Percentiles rank a stretch among this genome's conserved stretches.
Evolutionary conservation across 2,888 invertebrate genomes (phyloP).

Genomic region (Ecliptopera silaceata): DNA sequence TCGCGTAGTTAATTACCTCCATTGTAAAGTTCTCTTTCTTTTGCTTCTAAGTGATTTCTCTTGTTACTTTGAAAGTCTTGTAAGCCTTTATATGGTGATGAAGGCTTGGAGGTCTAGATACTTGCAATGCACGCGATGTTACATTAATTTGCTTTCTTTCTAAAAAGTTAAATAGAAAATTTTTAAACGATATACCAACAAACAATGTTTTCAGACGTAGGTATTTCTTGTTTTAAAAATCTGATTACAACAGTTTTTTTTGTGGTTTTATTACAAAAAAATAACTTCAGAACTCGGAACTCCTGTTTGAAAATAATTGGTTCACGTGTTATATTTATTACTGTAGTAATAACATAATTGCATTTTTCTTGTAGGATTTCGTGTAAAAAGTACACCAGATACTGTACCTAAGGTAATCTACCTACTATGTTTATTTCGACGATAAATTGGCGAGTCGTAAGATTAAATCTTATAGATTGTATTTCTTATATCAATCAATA

Average conservation of each 20-base stretch:
- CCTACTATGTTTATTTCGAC: slow-evolving; percentile 14
- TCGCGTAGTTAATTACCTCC: slow-evolving; percentile 29
- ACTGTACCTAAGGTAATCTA: slow-evolving; percentile 1
- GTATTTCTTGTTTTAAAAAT: not conserved
- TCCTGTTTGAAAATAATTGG: slow-evolving; percentile 8
- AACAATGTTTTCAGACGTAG: not conserved
- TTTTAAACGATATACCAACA: not conserved
- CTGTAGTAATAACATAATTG: slow-evolving; percentile 5
- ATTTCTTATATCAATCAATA: too few relatives aligned
- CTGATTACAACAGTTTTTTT: not conserved
- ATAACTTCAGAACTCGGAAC: not conserved
- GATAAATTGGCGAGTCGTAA: slow-evolving; percentile 22
- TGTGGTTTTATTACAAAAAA: too few relatives aligned
- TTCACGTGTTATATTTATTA: slow-evolving; percentile 25
- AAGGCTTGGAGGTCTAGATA: slow-evolving; percentile 44
- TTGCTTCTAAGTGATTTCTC: slow-evolving; percentile 53
- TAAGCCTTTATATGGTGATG: slow-evolving; percentile 38
- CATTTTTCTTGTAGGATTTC: slow-evolving; percentile 26
- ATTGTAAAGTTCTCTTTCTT: slow-evolving; percentile 39
- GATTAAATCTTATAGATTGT: too few relatives aligned
- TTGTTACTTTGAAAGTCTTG: slow-evolving; percentile 42
- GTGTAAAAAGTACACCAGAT: slow-evolving; percentile 25
- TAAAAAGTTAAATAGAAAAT: not conserved
- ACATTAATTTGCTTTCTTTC: slow-evolving; percentile 3
- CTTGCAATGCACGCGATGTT: slow-evolving; percentile 43